Base-by-base conservation (phyloP, 2,888 invertebrate species). In the Lampropteryx suffumata region DNA sequence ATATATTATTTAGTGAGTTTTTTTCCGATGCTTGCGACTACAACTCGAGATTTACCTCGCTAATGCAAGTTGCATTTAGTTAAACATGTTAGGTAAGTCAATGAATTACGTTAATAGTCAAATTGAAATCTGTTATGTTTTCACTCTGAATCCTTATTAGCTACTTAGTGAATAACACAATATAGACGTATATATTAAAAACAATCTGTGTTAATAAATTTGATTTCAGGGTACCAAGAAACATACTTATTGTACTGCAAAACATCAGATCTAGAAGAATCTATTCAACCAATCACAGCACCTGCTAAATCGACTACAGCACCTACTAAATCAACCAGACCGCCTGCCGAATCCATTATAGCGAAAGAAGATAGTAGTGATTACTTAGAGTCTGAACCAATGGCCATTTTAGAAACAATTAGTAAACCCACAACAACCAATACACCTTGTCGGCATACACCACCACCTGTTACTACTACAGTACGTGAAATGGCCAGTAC, bases 221-320 rank as follows among this genome's bases (percentile, higher is more conserved):
- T 33, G 4, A 48, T 67, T 69, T 60, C 65, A 71, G 67, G 52
- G 50, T 67, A 61, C 50, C 62, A 61, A 53, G 71, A 74, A 67
- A 79, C 73, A 2, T 77, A 70, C 51, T 57, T 45, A 29, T 55
- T 70, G 10, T 69, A 60, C 59, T 77, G 79, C 46, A 35, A 62
- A 46, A 42, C 59, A 42, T 57, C 66, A 32, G 44, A 62, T 43
- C 40, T 67, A 36, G 55, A 67, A 39, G 44, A 46, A 24, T 24
- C 24, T 24, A 24, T 7, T 7, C 5, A 24, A 24, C 3, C 14
- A 33, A 6, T 17, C 1, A 6, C 5, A 34, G 6, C 7, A 3
- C 17, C 17, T 34, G 5, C 21, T 3, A 21, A 21, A 21, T 4
- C 17, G 17, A 7, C 34, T 6, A 8, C 7, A 35, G 8, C 9